Conservation (phyloP, 1,140 invertebrate species). For the Rhopalosiphum maidis region DNA sequence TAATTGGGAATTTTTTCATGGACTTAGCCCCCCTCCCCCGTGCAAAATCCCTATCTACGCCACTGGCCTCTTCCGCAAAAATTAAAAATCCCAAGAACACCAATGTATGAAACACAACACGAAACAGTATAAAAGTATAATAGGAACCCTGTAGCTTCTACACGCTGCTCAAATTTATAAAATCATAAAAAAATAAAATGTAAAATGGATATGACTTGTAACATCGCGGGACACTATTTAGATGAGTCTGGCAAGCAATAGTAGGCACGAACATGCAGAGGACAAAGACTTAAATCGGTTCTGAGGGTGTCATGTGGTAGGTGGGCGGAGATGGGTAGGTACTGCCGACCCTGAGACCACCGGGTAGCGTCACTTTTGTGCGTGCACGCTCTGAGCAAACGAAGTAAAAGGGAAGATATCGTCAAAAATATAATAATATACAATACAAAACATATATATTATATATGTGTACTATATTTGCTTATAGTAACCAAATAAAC, state of each 20-base stretch:
- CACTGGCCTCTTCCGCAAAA: no score
- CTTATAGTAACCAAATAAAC: not conserved
- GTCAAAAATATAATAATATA: constrained; percentile 4
- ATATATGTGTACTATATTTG: not conserved
- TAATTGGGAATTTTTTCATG: no score
- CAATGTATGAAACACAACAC: not conserved
- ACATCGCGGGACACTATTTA: not conserved
- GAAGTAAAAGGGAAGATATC: not conserved
- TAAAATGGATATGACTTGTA: not conserved
- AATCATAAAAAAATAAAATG: not conserved
- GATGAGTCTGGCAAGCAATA: not conserved
- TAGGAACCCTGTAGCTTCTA: not conserved
- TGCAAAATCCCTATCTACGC: no score
- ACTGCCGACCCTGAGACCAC: not conserved
- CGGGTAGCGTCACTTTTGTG: not conserved
- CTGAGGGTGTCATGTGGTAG: not conserved
- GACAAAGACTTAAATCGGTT: constrained; percentile 7
- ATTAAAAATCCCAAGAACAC: not conserved
- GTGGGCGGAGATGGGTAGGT: not conserved
- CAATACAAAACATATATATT: not conserved
- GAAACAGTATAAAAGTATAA: not conserved
- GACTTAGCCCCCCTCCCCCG: no score
- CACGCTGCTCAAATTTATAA: not conserved
- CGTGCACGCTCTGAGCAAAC: not conserved
- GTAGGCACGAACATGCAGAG: not conserved